A percentile compares a stretch with the other conserved stretches of the same genome.
phyloP scores from a whole-genome alignment of 92 coral and sea anemone genomes.

The Zoanthus solanderi region DNA sequence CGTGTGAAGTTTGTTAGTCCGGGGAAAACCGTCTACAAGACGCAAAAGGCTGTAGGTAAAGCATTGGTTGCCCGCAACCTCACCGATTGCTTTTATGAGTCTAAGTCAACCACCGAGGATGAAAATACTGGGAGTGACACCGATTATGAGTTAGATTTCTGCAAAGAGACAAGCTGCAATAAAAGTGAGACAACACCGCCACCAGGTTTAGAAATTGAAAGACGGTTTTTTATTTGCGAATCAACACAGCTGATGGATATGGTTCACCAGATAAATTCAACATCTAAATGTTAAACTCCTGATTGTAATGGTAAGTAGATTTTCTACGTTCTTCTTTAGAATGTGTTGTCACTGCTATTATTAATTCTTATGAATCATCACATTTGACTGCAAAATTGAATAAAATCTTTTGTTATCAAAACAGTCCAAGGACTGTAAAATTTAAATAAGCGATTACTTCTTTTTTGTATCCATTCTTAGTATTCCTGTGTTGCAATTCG shows the following conservation, averaged over 20 bases:
- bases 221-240: conserved; percentile 33
- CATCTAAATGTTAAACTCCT: neutral
- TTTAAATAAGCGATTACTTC: neutral
- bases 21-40: conserved; percentile 39
- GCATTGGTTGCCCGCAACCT: conserved; percentile 7
- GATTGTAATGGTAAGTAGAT: conserved; percentile 38
- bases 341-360: neutral
- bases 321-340: neutral
- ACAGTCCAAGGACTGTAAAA: conserved; percentile 4
- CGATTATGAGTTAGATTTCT: conserved; percentile 3
- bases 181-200: neutral
- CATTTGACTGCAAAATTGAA: conserved; percentile 3
- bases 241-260: conserved; percentile 37
- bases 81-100: neutral
- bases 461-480: conserved; percentile 1
- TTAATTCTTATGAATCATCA: neutral
- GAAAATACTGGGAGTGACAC: neutral
- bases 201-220: conserved; percentile 15
- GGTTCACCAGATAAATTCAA: conserved; percentile 9
- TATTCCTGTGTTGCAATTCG: neutral
- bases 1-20: conserved; percentile 44
- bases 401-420: conserved; percentile 2
- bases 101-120: conserved; percentile 3
- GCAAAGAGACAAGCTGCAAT: conserved; percentile 2
- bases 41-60: conserved; percentile 27